Percentiles rank a stretch among this genome's conserved stretches.
These are phyloP conservation scores for Apodemia mormo DNA, from an alignment of 2,888 invertebrate genomes.

Conservation along the genomic window DNA sequence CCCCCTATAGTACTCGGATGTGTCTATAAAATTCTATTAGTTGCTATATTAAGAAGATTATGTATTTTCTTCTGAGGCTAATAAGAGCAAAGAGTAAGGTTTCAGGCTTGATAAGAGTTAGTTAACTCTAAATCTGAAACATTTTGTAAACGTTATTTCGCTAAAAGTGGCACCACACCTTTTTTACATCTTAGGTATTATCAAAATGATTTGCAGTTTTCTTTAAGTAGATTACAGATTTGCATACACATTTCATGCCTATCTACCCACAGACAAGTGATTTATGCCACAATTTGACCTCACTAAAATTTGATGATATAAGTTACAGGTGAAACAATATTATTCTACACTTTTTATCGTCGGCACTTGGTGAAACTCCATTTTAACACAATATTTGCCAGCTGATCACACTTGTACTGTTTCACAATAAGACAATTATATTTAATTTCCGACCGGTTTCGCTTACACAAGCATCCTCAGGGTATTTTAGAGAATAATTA, in stretches of 20 bases:
- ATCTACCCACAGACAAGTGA: slow-evolving; percentile 54
- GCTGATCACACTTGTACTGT: no score
- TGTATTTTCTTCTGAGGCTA: no score
- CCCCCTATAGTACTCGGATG: no score
- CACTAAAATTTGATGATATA: background rate
- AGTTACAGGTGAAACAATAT: slow-evolving; percentile 31
- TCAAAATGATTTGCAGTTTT: slow-evolving; percentile 17
- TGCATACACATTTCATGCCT: slow-evolving; percentile 60
- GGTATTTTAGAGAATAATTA: no score
- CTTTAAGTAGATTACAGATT: slow-evolving; percentile 47
- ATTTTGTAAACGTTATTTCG: background rate
- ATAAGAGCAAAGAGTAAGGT: no score
- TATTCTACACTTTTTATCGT: background rate
- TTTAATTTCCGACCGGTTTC: no score
- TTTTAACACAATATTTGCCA: no score
- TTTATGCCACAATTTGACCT: slow-evolving; percentile 48
- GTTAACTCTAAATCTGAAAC: background rate
- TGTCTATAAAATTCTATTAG: background rate
- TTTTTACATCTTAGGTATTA: slow-evolving; percentile 9
- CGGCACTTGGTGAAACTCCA: no score
- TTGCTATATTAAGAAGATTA: background rate
- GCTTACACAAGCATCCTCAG: no score
- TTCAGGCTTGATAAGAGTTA: no score
- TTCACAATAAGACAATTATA: no score
- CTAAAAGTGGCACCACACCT: slow-evolving; percentile 3